Conservation (phyloP, 2,888 invertebrate genomes). For the Colostygia pectinataria region DNA sequence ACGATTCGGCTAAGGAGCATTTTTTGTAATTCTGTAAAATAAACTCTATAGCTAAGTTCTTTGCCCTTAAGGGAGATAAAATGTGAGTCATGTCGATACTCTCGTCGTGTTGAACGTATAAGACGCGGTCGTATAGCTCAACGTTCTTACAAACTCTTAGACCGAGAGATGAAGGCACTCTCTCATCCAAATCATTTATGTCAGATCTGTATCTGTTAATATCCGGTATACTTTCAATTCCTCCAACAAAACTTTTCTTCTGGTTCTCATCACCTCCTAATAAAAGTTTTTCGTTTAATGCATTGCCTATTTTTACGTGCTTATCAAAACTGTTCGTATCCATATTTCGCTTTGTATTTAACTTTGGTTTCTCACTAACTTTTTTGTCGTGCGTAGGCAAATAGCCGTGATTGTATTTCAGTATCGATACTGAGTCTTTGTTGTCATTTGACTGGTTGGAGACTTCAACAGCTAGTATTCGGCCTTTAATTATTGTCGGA, state of each 20-base stretch:
- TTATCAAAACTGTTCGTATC: conserved; percentile 52
- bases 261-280: conserved; percentile 56
- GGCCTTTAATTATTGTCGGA: conserved; percentile 46
- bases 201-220: conserved; percentile 65
- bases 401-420: conserved; percentile 66
- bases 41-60: conserved; percentile 64
- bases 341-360: conserved; percentile 26
- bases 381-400: conserved; percentile 47
- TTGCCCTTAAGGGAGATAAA: conserved; percentile 58
- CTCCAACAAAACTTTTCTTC: conserved; percentile 65
- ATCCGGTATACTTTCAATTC: conserved; percentile 64
- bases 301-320: conserved; percentile 70
- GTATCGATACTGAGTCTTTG: conserved; percentile 52
- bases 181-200: conserved; percentile 44
- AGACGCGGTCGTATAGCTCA: conserved; percentile 52
- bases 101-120: conserved; percentile 67
- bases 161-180: conserved; percentile 54
- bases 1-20: conserved; percentile 62
- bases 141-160: conserved; percentile 65
- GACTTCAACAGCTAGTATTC: conserved; percentile 55
- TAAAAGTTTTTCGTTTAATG: conserved; percentile 62
- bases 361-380: conserved; percentile 26
- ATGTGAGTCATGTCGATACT: conserved; percentile 64
- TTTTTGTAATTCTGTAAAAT: conserved; percentile 66
- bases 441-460: conserved; percentile 55